Evolutionary conservation across 2,113 vertebrate species (phyloP), one percentile per base, ranked within the genome.

Genomic region (Prionailurus viverrinus): DNA sequence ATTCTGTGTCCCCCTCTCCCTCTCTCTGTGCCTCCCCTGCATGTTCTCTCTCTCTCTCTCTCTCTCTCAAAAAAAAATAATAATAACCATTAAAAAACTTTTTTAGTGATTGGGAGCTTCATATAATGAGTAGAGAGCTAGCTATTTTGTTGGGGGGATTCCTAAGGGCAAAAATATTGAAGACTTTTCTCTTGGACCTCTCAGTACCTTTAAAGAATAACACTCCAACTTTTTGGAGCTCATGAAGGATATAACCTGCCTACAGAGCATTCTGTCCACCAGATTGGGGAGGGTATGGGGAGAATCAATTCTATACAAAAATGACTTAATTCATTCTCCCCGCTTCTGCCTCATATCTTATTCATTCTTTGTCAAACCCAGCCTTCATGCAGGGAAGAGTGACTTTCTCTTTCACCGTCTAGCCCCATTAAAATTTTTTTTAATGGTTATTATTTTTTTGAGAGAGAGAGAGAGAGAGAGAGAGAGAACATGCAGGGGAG

Each of bases 151-250:
- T 87, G 58, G 25, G 3, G 21, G 23, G 18, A 66, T 80, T 33
- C 25, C n/a, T 91, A 85, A 74, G 86, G 66, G 81, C 23, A 81
- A 86, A 80, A 83, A 69, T 66, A 55, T 53, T 9, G 6, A 87
- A 5, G 55, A 80, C 3, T 93, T 89, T 89, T 71, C 33, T 88
- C 45, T 93, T 74, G 27, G 48, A 78, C 4, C 36, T 92, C 33
- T 95, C 36, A 73, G 58, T 93, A 12, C 74, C 65, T 81, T 93
- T 80, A 73, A 95, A 85, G 36, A 68, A 68, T 41, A 91, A 39
- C 48, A 81, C 7, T 85, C 53, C 45, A 51, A 31, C 45, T 45
- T 58, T 91, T 29, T 53, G n/a, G 48, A 76, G 29, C 33, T 88
- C 39, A 29, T 36, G 39, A 48, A 96, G 5, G 58, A 45, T 89